Conservation (phyloP, 2,797 vertebrate genomes). For the Myripristis murdjan region DNA sequence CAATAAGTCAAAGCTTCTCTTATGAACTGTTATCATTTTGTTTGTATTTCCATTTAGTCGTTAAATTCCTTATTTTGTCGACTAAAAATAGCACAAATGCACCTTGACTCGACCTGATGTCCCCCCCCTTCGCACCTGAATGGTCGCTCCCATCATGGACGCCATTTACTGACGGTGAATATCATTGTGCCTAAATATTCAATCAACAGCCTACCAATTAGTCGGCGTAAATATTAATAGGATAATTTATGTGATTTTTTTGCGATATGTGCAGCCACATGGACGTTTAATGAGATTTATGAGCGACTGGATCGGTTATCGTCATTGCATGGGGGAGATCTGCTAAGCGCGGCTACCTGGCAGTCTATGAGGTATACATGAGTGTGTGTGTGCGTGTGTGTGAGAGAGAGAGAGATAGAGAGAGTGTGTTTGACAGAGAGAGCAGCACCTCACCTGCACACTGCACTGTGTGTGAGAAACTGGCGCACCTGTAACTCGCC, state of each 20-base stretch:
- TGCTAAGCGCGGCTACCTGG: slow-evolving; percentile 34
- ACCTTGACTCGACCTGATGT: not conserved
- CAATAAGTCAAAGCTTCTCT: accelerated
- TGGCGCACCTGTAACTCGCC: too few relatives aligned
- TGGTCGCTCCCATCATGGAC: slow-evolving; percentile 84
- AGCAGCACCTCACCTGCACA: not conserved
- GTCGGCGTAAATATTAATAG: accelerated
- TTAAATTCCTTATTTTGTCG: accelerated
- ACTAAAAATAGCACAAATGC: not conserved
- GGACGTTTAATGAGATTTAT: too few relatives aligned
- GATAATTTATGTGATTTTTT: accelerated
- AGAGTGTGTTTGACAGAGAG: not conserved
- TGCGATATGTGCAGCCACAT: accelerated
- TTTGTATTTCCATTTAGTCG: accelerated
- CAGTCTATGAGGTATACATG: slow-evolving; percentile 6
- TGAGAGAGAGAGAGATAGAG: not conserved
- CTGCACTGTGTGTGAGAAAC: too few relatives aligned
- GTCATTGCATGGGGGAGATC: not conserved
- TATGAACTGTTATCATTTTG: accelerated
- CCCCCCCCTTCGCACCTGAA: slow-evolving; percentile 9
- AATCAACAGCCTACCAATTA: not conserved
- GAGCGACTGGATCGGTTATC: not conserved
- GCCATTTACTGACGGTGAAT: slow-evolving; percentile 82
- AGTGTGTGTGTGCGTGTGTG: slow-evolving; percentile 9
- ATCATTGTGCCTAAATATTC: slow-evolving; percentile 53